Base-by-base conservation (phyloP, 2,797 vertebrate species). In the Sebastes trivittatus region DNA sequence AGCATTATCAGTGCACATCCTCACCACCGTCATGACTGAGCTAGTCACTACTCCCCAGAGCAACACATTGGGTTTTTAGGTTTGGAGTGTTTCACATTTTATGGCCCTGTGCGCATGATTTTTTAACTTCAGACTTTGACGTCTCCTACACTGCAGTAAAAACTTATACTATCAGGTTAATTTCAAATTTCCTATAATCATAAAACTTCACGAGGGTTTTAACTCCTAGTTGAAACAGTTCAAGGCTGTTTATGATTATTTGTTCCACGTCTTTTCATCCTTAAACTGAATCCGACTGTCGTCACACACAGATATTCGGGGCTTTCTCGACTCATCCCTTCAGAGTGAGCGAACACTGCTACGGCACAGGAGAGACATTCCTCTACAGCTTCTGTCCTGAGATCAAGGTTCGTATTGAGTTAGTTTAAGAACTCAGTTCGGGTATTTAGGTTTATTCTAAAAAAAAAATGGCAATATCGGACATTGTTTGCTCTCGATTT, bases 291-390 rank as follows among this genome's bases (percentile, higher is more conserved):
- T 71, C 10, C 11, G 4, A 22, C 18, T 84, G 8, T 69, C 34
- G 0, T 56, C 22, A 32, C 80, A 99, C 22, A 29, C 80, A 99
- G 98, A 93, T 99, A 87, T 99, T 99, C 89, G 98, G 98, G 74
- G 97, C 97, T 0, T 98, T 99, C 77, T 97, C 98, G 11, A 99
- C 97, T 25, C 97, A 99, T 90, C 97, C 98, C n/a, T 99, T 99
- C 94, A 96, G 94, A 94, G 94, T 99, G 90, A 99, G 97, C 77
- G 98, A 99, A 80, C 97, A 99, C 92, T 99, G 97, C 89, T 99
- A 98, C 22, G 98, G 98, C 86, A 99, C 98, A 18, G 98, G 98
- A 73, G 98, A 99, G 92, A 99, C 98, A 1, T 99, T 99, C 90
- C 97, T 99, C 61, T 99, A 96, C 85, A 99, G 97, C 23, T 99